Evolutionary conservation across 2,797 vertebrate species (phyloP).

Genomic region (Choloepus didactylus): DNA sequence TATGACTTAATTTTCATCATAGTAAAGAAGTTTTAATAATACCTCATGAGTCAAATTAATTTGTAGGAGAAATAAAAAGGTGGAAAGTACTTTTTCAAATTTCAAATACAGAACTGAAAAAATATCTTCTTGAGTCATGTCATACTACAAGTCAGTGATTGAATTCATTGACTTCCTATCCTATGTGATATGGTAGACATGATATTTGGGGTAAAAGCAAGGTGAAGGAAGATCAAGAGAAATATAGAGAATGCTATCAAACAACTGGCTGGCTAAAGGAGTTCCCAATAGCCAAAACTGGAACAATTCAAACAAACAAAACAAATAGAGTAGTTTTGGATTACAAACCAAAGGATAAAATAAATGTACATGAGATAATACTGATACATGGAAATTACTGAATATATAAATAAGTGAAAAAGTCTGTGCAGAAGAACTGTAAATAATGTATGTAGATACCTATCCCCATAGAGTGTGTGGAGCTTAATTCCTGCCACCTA

Average conservation of each 20-base stretch:
- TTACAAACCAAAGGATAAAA: background rate
- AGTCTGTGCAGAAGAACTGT: background rate
- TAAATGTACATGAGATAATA: background rate
- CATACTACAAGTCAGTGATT: background rate
- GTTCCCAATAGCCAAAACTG: background rate
- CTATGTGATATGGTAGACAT: background rate
- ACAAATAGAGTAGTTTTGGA: background rate
- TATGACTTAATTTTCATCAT: slow-evolving; percentile 47
- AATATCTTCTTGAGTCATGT: background rate
- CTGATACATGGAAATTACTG: background rate
- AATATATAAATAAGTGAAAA: background rate
- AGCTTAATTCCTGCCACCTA: background rate
- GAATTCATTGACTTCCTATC: background rate
- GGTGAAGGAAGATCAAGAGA: background rate
- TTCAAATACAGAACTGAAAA: background rate
- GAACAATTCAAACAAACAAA: background rate
- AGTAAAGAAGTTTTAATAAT: slow-evolving; percentile 71
- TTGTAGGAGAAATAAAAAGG: slow-evolving; percentile 36
- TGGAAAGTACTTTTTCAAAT: slow-evolving; percentile 57
- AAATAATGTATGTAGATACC: background rate
- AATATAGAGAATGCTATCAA: background rate
- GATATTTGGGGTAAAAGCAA: background rate
- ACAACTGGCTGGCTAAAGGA: background rate
- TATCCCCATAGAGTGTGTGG: fast-evolving
- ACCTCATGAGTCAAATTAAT: slow-evolving; percentile 65